Percentiles rank a stretch among this genome's conserved stretches.
These are phyloP conservation scores for Porites evermanni DNA, from an alignment of 92 coral and sea anemone species.

Conservation along the genomic window DNA sequence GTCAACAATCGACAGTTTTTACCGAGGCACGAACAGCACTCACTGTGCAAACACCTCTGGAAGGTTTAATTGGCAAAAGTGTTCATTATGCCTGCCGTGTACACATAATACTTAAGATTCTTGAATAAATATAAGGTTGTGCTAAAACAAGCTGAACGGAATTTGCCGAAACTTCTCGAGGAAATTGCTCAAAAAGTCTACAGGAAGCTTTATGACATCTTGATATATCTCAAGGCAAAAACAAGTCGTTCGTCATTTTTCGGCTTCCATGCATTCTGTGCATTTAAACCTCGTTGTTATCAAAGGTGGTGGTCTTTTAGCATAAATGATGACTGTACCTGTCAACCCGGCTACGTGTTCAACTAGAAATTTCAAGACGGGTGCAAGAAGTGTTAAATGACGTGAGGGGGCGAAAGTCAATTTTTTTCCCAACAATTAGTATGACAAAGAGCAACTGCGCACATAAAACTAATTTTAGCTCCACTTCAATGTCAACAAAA, in stretches of 20 bases:
- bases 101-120: slow-evolving; percentile 41
- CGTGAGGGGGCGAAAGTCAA: slow-evolving; percentile 3
- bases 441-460: background rate
- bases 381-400: slow-evolving; percentile 16
- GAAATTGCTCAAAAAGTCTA: background rate
- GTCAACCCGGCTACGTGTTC: background rate
- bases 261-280: background rate
- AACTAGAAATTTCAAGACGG: slow-evolving; percentile 1
- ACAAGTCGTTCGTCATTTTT: too few relatives aligned
- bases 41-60: slow-evolving; percentile 20
- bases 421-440: background rate
- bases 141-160: slow-evolving; percentile 17
- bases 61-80: slow-evolving; percentile 22
- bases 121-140: slow-evolving; percentile 24
- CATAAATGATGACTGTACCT: background rate
- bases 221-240: too few relatives aligned
- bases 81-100: slow-evolving; percentile 20
- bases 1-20: background rate
- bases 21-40: slow-evolving; percentile 21
- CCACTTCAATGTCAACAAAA: slow-evolving; percentile 12
- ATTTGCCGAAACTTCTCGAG: slow-evolving; percentile 31
- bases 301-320: background rate
- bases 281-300: background rate
- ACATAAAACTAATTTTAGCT: background rate
- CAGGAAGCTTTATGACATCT: background rate